Conservation (phyloP, 92 coral and sea anemone genomes). For the Epizoanthus rinbou region DNA sequence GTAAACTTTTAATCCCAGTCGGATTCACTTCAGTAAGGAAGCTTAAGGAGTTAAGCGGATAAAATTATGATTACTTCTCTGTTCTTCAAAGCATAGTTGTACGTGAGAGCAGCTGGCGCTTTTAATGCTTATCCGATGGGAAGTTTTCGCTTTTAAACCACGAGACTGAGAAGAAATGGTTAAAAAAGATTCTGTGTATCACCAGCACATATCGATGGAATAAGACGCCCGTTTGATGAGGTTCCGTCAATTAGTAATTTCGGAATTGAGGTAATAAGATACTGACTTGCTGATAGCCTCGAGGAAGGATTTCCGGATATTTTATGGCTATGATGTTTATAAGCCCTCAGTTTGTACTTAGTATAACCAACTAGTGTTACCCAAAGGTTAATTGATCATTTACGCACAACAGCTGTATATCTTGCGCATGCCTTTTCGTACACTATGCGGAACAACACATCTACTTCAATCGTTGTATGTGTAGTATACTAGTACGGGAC, state of each 20-base stretch:
- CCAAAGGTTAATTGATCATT: too few species aligned
- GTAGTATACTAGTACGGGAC: too few species aligned
- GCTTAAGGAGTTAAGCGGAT: slow-evolving; percentile 6
- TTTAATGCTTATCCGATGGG: neutral
- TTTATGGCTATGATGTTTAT: too few species aligned
- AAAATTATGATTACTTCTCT: slow-evolving; percentile 9
- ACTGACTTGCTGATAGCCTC: slow-evolving; percentile 25
- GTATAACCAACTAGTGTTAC: too few species aligned
- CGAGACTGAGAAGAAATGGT: neutral
- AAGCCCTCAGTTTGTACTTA: too few species aligned
- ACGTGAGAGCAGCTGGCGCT: slow-evolving; percentile 3
- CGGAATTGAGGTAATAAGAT: slow-evolving; percentile 3
- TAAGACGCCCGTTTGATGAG: slow-evolving; percentile 28
- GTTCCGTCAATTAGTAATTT: neutral
- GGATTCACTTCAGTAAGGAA: too few species aligned
- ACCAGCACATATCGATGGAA: neutral
- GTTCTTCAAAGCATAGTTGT: slow-evolving; percentile 1
- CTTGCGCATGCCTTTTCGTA: too few species aligned
- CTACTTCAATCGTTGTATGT: too few species aligned
- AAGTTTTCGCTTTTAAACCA: neutral
- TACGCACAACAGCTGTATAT: too few species aligned
- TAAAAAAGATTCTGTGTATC: neutral
- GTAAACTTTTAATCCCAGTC: slow-evolving; percentile 16
- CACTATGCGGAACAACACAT: too few species aligned
- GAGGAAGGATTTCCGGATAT: slow-evolving; percentile 2